phyloP scores from a whole-genome alignment of 2,797 vertebrate genomes.

The Syngnathus rostellatus region DNA sequence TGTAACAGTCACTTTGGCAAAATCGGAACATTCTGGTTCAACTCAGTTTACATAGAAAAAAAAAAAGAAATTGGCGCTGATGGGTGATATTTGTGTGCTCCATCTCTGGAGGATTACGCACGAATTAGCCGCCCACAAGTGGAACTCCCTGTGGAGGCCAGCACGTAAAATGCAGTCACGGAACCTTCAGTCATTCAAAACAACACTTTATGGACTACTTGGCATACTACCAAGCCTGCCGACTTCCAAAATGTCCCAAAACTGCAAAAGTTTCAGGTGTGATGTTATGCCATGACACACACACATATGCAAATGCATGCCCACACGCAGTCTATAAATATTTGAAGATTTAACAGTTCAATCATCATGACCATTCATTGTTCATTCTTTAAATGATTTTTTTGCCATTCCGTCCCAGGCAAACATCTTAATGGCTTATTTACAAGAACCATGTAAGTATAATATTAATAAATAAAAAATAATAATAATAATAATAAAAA shows the following conservation, averaged over 20 bases:
- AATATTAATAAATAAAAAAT: too few species aligned
- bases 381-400: background rate
- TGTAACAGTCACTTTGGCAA: constrained; percentile 6
- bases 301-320: background rate
- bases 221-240: background rate
- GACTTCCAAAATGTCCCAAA: background rate
- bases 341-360: background rate
- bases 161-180: constrained; percentile 2
- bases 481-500: too few species aligned
- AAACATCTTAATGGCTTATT: background rate
- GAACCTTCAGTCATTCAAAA: constrained; percentile 6
- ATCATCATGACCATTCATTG: background rate
- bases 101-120: constrained; percentile 5
- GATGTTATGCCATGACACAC: constrained; percentile 19
- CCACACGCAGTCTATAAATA: background rate
- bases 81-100: constrained; percentile 1
- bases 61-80: background rate
- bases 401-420: too few species aligned
- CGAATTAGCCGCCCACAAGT: background rate
- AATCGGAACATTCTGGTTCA: too few species aligned
- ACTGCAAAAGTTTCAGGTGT: background rate
- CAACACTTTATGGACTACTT: constrained; percentile 6
- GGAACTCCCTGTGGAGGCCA: constrained; percentile 3
- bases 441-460: too few species aligned
- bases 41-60: background rate